A percentile compares a stretch with the other conserved stretches of the same genome.
These are phyloP conservation scores for Drosophila sturtevanti DNA, from an alignment of 1,140 invertebrate genomes.

Conservation along the genomic window DNA sequence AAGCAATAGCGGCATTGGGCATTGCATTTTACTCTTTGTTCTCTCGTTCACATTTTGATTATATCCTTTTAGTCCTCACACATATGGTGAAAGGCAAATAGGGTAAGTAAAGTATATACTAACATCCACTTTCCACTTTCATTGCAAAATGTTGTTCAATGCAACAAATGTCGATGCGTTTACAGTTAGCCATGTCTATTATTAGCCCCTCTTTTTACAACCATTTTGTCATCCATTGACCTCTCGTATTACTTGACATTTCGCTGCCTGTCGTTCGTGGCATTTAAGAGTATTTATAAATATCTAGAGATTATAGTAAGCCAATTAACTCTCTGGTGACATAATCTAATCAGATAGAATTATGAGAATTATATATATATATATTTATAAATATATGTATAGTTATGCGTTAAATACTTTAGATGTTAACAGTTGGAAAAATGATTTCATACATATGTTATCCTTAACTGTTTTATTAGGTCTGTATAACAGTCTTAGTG, in stretches of 20 bases:
- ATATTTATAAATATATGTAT: not conserved
- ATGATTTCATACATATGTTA: not conserved
- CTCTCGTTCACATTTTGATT: not conserved
- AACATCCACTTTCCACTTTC: not conserved
- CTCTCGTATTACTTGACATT: not conserved
- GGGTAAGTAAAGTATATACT: not conserved
- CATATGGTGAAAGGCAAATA: not conserved
- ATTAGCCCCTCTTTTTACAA: not conserved
- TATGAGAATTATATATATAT: not conserved
- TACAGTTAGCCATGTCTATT: conserved; percentile 2
- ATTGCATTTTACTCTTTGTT: conserved; percentile 1
- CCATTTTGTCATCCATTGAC: not conserved
- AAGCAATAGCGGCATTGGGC: not conserved
- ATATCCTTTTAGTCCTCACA: conserved; percentile 1
- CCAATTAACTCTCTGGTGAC: not conserved
- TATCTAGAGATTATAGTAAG: not conserved
- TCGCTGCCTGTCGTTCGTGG: not conserved
- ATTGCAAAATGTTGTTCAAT: not conserved
- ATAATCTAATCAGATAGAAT: not conserved
- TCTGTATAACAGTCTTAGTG: conserved; percentile 55
- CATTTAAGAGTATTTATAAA: not conserved
- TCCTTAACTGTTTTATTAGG: not conserved
- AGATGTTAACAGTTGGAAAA: not conserved
- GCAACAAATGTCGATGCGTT: conserved; percentile 10
- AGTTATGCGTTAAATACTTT: not conserved